Evolutionary conservation across 2,888 invertebrate genomes (phyloP).

Genomic region (Zaprionus lineosus): DNA sequence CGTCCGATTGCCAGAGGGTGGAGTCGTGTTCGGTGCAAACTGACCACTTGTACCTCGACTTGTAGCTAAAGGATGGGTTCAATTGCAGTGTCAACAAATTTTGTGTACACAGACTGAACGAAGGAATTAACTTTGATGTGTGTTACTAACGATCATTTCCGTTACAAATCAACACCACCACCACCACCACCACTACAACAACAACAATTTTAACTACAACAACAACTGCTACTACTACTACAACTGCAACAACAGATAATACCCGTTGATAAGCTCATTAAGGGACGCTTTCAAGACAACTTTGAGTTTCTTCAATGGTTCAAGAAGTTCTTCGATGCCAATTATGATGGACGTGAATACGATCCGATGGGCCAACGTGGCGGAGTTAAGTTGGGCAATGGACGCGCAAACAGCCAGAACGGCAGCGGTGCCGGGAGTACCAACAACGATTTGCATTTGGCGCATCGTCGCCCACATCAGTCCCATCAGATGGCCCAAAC

Average conservation of each 20-base stretch:
- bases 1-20: too few species aligned
- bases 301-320: slow-evolving; percentile 99
- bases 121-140: slow-evolving; percentile 37
- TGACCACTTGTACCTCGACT: too few species aligned
- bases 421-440: slow-evolving; percentile 83
- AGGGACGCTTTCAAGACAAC: slow-evolving; percentile 99
- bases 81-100: slow-evolving; percentile 1
- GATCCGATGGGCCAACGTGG: slow-evolving; percentile 95
- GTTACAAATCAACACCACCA: slow-evolving; percentile 72
- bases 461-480: slow-evolving; percentile 65
- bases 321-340: slow-evolving; percentile 99
- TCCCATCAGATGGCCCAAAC: slow-evolving; percentile 20
- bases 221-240: slow-evolving; percentile 17
- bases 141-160: slow-evolving; percentile 70
- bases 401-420: slow-evolving; percentile 84
- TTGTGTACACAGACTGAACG: slow-evolving; percentile 19
- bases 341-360: slow-evolving; percentile 98
- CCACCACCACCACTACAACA: slow-evolving; percentile 33
- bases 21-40: too few species aligned
- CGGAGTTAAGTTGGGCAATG: slow-evolving; percentile 90
- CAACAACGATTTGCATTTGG: slow-evolving; percentile 79
- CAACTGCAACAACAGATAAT: slow-evolving; percentile 90
- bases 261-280: slow-evolving; percentile 99
- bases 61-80: too few species aligned
- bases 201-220: slow-evolving; percentile 60